Evolutionary conservation across 53 echinoderm and acorn worm genomes (phyloP).

Genomic region (Zoroaster sp.): DNA sequence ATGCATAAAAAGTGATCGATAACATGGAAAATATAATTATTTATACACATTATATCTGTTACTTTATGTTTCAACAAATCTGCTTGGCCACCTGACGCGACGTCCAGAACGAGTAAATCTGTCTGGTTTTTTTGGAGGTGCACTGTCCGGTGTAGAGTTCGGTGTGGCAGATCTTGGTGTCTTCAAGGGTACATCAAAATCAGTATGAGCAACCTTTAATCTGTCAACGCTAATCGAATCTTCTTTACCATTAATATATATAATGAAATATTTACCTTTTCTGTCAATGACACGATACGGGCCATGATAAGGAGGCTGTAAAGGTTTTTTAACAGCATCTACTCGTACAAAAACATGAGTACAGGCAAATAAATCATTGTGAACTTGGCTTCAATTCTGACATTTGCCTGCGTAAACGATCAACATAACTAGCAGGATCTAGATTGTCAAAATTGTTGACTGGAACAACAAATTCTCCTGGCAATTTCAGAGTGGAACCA

Average conservation of each 20-base stretch:
- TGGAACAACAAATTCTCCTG: not conserved
- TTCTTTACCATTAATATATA: not conserved
- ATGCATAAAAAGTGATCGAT: not conserved
- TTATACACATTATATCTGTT: not conserved
- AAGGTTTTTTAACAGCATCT: not conserved
- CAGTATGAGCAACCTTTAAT: not conserved
- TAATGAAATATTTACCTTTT: not conserved
- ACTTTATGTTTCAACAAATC: not conserved
- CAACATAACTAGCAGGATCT: not conserved
- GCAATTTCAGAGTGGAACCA: constrained; percentile 1
- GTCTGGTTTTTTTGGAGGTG: not conserved
- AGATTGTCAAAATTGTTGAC: not conserved
- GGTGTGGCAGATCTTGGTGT: not conserved
- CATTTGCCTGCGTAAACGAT: not conserved
- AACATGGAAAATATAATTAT: not conserved
- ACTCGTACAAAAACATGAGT: not conserved
- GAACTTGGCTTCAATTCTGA: not conserved
- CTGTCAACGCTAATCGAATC: not conserved
- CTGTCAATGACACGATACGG: not conserved
- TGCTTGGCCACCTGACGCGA: not conserved
- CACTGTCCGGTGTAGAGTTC: not conserved
- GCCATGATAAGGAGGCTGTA: constrained; percentile 11
- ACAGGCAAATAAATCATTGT: not conserved
- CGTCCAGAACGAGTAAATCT: not conserved
- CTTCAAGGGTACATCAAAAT: not conserved